Evolutionary conservation across 2,888 invertebrate genomes (phyloP).

Genomic region (Lasioglossum malachurum): DNA sequence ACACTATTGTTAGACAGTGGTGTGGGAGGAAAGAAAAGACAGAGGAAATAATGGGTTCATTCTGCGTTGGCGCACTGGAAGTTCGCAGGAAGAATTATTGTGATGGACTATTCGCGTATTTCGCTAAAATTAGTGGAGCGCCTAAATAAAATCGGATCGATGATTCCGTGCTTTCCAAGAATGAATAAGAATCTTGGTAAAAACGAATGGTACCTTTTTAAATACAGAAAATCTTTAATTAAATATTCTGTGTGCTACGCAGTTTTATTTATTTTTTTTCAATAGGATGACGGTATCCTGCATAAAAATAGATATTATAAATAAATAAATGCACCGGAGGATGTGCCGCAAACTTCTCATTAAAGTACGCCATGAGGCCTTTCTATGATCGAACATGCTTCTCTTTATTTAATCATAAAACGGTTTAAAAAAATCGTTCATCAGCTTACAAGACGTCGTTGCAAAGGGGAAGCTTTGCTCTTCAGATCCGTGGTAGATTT

Average conservation of each 20-base stretch:
- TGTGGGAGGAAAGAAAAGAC: background rate
- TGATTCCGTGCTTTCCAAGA: background rate
- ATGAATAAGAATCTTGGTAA: background rate
- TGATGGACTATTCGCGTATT: background rate
- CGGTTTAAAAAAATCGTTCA: background rate
- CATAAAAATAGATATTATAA: constrained; percentile 1
- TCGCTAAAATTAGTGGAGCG: background rate
- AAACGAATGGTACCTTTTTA: too few relatives aligned
- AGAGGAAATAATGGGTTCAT: background rate
- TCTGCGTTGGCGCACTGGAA: background rate
- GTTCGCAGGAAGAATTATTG: background rate
- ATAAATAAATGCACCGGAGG: background rate
- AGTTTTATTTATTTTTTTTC: background rate
- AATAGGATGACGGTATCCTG: background rate
- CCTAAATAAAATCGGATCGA: background rate
- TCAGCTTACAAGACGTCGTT: background rate
- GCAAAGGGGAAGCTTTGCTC: background rate
- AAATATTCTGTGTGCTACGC: background rate
- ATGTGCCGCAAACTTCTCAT: background rate
- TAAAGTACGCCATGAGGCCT: background rate
- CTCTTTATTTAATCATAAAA: background rate
- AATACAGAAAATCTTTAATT: background rate
- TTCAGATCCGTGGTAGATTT: background rate
- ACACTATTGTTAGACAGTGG: background rate
- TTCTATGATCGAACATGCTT: background rate